phyloP scores from a whole-genome alignment of 2,888 invertebrate species.

The Scelioninae gen. 2 region DNA sequence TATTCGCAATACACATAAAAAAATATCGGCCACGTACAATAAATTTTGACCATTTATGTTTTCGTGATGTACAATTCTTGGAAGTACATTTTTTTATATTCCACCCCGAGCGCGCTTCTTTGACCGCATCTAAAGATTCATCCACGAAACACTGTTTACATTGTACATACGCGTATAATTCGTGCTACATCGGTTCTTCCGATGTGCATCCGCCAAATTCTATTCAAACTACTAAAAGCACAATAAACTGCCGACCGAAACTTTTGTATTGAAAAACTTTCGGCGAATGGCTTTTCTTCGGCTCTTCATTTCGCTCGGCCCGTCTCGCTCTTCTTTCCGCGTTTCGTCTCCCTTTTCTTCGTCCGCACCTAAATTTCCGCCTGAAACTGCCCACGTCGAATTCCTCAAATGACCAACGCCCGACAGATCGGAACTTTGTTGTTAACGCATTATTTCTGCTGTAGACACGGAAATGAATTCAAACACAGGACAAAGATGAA shows the following conservation, averaged over 20 bases:
- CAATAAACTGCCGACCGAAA: conserved; percentile 69
- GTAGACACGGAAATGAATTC: conserved; percentile 17
- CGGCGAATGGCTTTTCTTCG: conserved; percentile 61
- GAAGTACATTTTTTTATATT: conserved; percentile 7
- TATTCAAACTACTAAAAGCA: conserved; percentile 67
- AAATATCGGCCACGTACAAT: too few species aligned
- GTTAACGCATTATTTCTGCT: conserved; percentile 46
- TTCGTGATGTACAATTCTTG: too few species aligned
- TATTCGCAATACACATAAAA: too few species aligned
- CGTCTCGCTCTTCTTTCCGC: conserved; percentile 48
- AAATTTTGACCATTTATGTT: too few species aligned
- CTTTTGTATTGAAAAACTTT: conserved; percentile 73
- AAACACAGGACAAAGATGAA: conserved; percentile 22
- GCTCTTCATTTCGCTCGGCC: conserved; percentile 48
- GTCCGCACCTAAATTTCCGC: conserved; percentile 68
- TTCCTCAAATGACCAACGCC: conserved; percentile 57
- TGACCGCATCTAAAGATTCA: conserved; percentile 29
- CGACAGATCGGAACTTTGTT: conserved; percentile 54
- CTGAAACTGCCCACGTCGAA: conserved; percentile 62
- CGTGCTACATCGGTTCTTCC: conserved; percentile 56
- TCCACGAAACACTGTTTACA: conserved; percentile 53
- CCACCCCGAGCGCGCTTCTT: conserved; percentile 2
- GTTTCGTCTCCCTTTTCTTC: conserved; percentile 54
- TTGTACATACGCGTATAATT: conserved; percentile 55
- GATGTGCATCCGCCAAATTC: conserved; percentile 62